Conservation (phyloP, 2,113 vertebrate genomes). For the Columbina picui region DNA sequence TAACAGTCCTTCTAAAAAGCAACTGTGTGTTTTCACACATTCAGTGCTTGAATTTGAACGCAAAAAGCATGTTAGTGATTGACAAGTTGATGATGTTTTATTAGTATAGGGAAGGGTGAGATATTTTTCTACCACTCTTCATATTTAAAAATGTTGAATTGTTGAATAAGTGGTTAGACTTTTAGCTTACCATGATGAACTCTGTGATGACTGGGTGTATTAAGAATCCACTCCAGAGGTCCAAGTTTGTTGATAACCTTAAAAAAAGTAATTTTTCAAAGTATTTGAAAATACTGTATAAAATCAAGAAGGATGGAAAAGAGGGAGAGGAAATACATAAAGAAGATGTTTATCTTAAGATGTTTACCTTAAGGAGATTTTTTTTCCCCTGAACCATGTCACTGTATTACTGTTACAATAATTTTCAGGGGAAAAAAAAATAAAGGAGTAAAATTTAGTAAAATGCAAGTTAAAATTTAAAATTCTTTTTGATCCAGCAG, state of each 20-base stretch:
- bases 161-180: not conserved
- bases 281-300: not conserved
- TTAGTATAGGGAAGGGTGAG: not conserved
- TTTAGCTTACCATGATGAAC: constrained; percentile 88
- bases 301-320: not conserved
- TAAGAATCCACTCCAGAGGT: constrained; percentile 89
- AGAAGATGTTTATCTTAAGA: not conserved
- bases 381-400: not conserved
- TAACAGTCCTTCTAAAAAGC: not conserved
- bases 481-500: not conserved
- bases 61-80: not conserved
- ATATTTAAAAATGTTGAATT: not conserved
- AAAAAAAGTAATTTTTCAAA: not conserved
- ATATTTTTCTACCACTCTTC: not conserved
- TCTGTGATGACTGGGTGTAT: constrained; percentile 93
- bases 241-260: constrained; percentile 87
- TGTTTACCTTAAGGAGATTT: not conserved
- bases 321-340: not conserved
- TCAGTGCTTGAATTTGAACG: not conserved
- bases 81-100: not conserved
- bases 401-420: not conserved
- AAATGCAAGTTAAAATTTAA: not conserved
- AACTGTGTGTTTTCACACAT: not conserved
- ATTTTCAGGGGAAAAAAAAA: not conserved
- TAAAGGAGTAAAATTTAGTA: not conserved